Percentiles rank a stretch among this genome's conserved stretches.
Evolutionary conservation across 35 echinoderm and acorn worm genomes (phyloP).

Genomic region (Ophioderma brevispina): DNA sequence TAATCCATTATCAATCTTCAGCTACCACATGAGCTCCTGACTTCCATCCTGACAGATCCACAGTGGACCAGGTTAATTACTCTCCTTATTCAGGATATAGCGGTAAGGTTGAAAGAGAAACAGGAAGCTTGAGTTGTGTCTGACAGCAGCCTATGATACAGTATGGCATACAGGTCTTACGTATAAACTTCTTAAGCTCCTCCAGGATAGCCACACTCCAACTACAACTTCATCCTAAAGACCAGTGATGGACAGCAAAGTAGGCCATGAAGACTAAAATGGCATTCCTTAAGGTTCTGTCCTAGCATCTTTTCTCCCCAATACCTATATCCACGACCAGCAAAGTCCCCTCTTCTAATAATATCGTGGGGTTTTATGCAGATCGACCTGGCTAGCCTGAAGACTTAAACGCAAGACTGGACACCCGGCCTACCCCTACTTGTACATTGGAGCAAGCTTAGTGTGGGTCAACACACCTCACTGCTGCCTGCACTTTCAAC

Average conservation of each 20-base stretch:
- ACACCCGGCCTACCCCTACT: no score
- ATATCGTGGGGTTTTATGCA: not conserved
- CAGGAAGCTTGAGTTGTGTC: not conserved
- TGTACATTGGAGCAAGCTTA: no score
- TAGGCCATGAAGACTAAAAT: not conserved
- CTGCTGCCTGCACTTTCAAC: no score
- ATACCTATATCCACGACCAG: not conserved
- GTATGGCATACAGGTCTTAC: slow-evolving; percentile 1
- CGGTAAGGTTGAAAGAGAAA: no score
- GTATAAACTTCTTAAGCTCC: not conserved
- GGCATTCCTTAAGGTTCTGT: not conserved
- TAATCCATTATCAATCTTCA: not conserved
- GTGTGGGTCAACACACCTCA: no score
- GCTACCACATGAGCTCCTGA: no score
- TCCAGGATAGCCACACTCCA: not conserved
- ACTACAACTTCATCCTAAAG: slow-evolving; percentile 2
- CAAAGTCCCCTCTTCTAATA: not conserved
- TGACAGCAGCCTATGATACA: slow-evolving; percentile 10
- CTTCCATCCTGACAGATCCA: no score
- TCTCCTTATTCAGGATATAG: no score
- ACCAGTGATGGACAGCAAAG: slow-evolving; percentile 3
- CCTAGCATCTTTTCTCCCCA: not conserved
- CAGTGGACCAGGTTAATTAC: no score
- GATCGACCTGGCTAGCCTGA: not conserved
- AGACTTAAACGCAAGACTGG: no score